phyloP scores from a whole-genome alignment of 2,797 vertebrate genomes.

The Lepus oiostolus region DNA sequence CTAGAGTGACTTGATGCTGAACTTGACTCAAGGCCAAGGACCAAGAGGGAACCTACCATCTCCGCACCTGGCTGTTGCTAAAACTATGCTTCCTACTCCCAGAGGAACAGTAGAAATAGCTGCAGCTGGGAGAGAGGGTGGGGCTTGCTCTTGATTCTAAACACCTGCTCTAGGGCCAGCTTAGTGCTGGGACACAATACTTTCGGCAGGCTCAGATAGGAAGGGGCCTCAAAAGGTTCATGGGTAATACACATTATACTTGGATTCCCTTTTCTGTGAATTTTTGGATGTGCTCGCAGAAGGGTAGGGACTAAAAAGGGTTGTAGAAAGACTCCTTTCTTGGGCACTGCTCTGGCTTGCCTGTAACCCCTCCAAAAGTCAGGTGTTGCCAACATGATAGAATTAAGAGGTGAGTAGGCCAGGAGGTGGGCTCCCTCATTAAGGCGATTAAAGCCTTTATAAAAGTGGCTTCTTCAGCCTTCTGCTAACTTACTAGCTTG shows the following conservation, averaged over 20 bases:
- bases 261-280: too few relatives aligned
- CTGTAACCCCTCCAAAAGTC: neutral
- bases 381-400: neutral
- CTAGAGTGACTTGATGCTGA: slow-evolving; percentile 56
- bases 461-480: neutral
- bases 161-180: neutral
- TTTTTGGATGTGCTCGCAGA: too few relatives aligned
- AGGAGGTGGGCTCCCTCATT: neutral
- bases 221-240: too few relatives aligned
- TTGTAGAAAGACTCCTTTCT: slow-evolving; percentile 1
- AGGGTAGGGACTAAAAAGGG: neutral
- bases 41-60: neutral
- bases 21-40: slow-evolving; percentile 13
- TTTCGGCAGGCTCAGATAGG: neutral
- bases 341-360: too few relatives aligned
- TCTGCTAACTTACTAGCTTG: neutral
- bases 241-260: too few relatives aligned
- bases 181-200: neutral
- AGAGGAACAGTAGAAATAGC: slow-evolving; percentile 51
- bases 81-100: neutral
- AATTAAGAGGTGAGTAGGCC: neutral
- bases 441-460: neutral
- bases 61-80: neutral
- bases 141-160: neutral
- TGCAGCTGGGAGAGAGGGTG: neutral